Base-by-base conservation (phyloP, 2,113 vertebrate species). In the Sylvia atricapilla region DNA sequence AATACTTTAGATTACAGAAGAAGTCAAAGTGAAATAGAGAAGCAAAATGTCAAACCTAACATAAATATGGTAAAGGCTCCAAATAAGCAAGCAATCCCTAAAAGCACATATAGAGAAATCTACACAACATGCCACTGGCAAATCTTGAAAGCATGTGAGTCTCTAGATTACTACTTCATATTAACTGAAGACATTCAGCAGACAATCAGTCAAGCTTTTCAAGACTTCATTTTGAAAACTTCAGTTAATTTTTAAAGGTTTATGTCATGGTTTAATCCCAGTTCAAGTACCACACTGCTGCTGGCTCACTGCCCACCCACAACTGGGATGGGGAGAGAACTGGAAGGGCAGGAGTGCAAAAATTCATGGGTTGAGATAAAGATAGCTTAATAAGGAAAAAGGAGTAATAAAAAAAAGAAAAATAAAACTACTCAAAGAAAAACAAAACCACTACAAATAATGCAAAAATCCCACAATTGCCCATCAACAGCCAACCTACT, bases 21-120 rank as follows among this genome's bases (percentile, higher is more conserved):
- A 75, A 77, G n/a, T 64, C 24, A 31, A 80, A 56, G 9, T 33
- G 35, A 90, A 81, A 87, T 8, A 59, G 23, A 92, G 52, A 91
- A 56, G 28, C 44, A 69, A 80, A 85, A 63, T 23, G 12, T 67
- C 59, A 90, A 83, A 74, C 27, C 17, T 78, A 59, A 58, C 12
- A 27, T 4, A 23, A 86, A 70, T 41, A 79, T 2, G 3, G 13
- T 67, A 33, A 87, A 84, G 33, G 41, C 60, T 84, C 67, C 41
- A 69, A 86, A 55, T 9, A 73, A 44, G 25, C 43, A 80, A 47
- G 19, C 17, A 76, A 70, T 80, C 6, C 37, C 64, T 67, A 52
- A 50, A 47, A 67, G 30, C 13, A 39, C 0, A 0, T 14, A 25
- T 1, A 64, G 20, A 84, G 9, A 23, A 74, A 89, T 47, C 3